Percentiles rank a stretch among this genome's conserved stretches.
Evolutionary conservation across 2,888 invertebrate species (phyloP).

Genomic region (Lingula anatina): DNA sequence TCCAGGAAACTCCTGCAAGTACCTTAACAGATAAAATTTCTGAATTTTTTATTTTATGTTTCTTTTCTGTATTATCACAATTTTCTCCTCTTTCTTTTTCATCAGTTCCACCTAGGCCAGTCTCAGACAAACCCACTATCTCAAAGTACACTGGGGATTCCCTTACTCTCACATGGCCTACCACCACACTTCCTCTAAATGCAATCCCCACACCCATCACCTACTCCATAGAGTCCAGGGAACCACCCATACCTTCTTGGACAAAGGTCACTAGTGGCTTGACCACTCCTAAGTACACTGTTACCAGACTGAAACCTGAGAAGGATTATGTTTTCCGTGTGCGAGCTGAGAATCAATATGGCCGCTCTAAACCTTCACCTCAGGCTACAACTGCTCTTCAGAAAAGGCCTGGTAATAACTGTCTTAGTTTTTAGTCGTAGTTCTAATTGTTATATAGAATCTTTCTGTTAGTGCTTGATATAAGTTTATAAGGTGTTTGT

Average conservation of each 20-base stretch:
- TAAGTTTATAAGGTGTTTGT: no score
- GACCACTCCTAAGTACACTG: slow-evolving; percentile 28
- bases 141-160: slow-evolving; percentile 25
- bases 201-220: slow-evolving; percentile 29
- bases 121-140: slow-evolving; percentile 27
- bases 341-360: slow-evolving; percentile 93
- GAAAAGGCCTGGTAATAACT: no score
- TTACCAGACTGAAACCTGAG: slow-evolving; percentile 69
- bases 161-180: slow-evolving; percentile 33
- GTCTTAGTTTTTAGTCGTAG: no score
- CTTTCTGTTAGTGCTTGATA: no score
- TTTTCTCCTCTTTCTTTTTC: no score
- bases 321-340: slow-evolving; percentile 93
- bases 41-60: no score
- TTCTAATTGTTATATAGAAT: no score
- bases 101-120: slow-evolving; percentile 13
- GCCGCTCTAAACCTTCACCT: slow-evolving; percentile 93
- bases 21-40: no score
- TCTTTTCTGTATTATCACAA: no score
- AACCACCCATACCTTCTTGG: slow-evolving; percentile 89
- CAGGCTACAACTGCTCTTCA: no score
- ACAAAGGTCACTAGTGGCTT: slow-evolving; percentile 58
- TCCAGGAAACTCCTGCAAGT: not conserved
- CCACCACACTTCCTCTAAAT: slow-evolving; percentile 30
- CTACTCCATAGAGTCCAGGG: slow-evolving; percentile 56